Evolutionary conservation across 2,797 vertebrate species (phyloP).

Genomic region (Centroberyx gerrardi): DNA sequence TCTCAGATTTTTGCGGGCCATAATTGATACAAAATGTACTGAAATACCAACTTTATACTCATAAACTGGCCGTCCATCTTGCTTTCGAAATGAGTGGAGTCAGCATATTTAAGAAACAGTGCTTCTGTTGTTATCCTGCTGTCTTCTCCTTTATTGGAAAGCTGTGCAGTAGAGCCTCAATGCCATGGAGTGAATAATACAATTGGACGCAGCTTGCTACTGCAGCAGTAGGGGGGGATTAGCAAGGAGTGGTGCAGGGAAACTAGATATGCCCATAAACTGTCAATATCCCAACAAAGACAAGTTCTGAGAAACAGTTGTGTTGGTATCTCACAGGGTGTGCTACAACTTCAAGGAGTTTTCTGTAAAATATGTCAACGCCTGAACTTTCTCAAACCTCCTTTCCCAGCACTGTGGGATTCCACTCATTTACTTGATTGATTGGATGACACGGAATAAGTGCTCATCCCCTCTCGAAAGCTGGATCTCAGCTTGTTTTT

Average conservation of each 20-base stretch:
- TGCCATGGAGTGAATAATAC: constrained; percentile 57
- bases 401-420: constrained; percentile 41
- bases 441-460: constrained; percentile 57
- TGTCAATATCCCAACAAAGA: constrained; percentile 56
- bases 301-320: constrained; percentile 37
- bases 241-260: constrained; percentile 40
- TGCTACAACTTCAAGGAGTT: constrained; percentile 29
- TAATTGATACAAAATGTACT: constrained; percentile 29
- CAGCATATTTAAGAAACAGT: constrained; percentile 18
- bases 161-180: constrained; percentile 25
- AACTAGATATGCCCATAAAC: constrained; percentile 68
- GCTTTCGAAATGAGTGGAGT: constrained; percentile 13
- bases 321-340: constrained; percentile 5
- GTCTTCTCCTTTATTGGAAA: constrained; percentile 43
- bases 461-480: constrained; percentile 43
- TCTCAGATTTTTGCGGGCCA: not conserved
- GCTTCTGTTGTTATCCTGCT: constrained; percentile 31
- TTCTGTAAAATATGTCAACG: constrained; percentile 46
- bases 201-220: constrained; percentile 57
- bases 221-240: constrained; percentile 44
- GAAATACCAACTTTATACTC: constrained; percentile 1
- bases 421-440: constrained; percentile 56
- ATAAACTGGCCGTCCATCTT: constrained; percentile 19
- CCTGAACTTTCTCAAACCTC: constrained; percentile 21
- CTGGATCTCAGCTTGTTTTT: constrained; percentile 55